Evolutionary conservation across 1,140 invertebrate species (phyloP), one percentile per base, ranked within the genome.

Genomic region (Pemphigus obesinymphae): DNA sequence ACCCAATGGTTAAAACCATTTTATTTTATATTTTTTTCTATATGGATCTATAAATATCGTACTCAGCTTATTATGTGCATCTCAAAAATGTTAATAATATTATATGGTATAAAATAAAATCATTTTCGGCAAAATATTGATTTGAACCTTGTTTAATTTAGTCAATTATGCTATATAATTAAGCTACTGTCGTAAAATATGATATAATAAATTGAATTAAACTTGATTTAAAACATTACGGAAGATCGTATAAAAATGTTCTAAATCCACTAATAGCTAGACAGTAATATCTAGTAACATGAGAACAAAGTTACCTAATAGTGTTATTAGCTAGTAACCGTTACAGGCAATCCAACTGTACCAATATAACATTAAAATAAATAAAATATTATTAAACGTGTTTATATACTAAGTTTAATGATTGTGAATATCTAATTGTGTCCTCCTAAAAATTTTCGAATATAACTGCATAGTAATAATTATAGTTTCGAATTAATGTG

Each of bases 361-460:
- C 53, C 23, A 43, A 43, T 70, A 73, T 73, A 73, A 48, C 15
- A 43, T 73, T 20, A 70, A 70, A 70, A 70, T 70, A 43, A 70
- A 70, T 70, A 73, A 73, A 73, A 29, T 50, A 31, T 73, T n/a
- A 48, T 72, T 20, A 48, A 73, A 73, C 70, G 43, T 73, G 43
- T 73, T 48, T 73, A 43, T 13, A n/a, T 17, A 45, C 5, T 17
- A 10, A 31, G 13, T 31, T 34, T 63, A 34, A 50, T 29, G 26
- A 37, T 48, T n/a, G 26, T 29, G 26, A 50, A 50, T 31, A 48
- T n/a, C n/a, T n/a, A n/a, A n/a, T n/a, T 23, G 23, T 43, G 11
- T 1, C 17, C n/a, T 26, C 26, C 11, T 40, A 29, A 23, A 68
- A 68, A 63, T 34, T n/a, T 10, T 55, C 15, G 5, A 55, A 23